Evolutionary conservation across 2,113 vertebrate species (phyloP).

Genomic region (Myotis yumanensis): DNA sequence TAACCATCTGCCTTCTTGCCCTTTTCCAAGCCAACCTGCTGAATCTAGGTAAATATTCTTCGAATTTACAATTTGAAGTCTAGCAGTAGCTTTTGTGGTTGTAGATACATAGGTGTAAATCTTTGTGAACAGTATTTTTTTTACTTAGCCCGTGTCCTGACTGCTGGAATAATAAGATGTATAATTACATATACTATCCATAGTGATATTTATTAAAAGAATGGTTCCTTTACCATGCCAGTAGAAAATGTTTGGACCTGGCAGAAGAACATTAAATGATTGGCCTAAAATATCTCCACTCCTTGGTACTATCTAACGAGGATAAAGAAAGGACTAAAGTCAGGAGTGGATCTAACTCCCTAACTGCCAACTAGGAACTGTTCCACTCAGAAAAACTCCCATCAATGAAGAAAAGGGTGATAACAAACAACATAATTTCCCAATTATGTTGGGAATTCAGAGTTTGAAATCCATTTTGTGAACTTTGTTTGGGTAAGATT

Average conservation of each 20-base stretch:
- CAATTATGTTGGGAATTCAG: not conserved
- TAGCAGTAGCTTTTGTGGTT: not conserved
- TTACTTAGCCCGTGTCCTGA: not conserved
- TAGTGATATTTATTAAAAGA: not conserved
- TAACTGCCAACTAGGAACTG: not conserved
- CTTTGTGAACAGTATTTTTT: not conserved
- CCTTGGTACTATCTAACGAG: not conserved
- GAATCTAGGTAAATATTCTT: not conserved
- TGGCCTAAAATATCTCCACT: conserved; percentile 9
- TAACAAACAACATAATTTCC: not conserved
- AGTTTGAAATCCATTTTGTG: conserved; percentile 3
- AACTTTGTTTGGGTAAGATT: not conserved
- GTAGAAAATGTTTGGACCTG: not conserved
- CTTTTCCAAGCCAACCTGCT: not conserved
- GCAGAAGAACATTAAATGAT: not conserved
- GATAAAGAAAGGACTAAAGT: conserved; percentile 6
- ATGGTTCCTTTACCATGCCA: not conserved
- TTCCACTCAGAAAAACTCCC: not conserved
- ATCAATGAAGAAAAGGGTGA: not conserved
- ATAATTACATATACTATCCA: not conserved
- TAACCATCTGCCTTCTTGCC: not conserved
- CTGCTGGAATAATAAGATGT: not conserved
- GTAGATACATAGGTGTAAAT: not conserved
- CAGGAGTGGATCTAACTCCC: not conserved
- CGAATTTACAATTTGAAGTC: conserved; percentile 1